A percentile compares a stretch with the other conserved stretches of the same genome.
These are phyloP conservation scores for Rotaria sp. DNA, from an alignment of 2,888 invertebrate genomes.

Conservation along the genomic window DNA sequence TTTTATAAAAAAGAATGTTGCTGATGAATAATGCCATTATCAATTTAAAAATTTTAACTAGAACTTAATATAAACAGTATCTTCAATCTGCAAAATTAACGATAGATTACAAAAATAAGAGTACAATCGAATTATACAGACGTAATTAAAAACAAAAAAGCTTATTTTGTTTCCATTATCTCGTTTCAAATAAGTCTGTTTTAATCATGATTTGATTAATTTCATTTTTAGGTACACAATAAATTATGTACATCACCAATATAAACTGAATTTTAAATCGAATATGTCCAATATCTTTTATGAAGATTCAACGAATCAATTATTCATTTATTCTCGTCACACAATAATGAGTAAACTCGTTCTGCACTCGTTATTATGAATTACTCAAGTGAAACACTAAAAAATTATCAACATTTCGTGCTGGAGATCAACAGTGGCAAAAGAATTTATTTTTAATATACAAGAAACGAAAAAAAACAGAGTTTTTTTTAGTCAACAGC, in stretches of 20 bases:
- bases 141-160: no score
- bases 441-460: no score
- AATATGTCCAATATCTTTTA: background rate
- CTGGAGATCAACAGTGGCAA: no score
- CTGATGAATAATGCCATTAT: background rate
- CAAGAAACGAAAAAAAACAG: no score
- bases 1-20: background rate
- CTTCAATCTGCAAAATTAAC: background rate
- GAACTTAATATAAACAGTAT: background rate
- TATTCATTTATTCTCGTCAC: background rate
- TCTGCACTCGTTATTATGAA: background rate
- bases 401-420: background rate
- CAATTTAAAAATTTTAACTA: background rate
- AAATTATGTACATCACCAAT: background rate
- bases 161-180: no score
- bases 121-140: no score
- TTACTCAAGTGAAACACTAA: background rate
- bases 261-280: background rate
- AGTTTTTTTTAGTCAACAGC: no score
- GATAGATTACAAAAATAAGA: no score
- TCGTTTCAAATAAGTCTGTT: no score
- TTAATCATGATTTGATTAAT: no score
- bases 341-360: background rate
- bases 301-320: background rate
- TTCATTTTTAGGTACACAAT: background rate